Evolutionary conservation across 2,888 invertebrate species (phyloP), one percentile per base, ranked within the genome.

Genomic region (Perizoma affinitatum): DNA sequence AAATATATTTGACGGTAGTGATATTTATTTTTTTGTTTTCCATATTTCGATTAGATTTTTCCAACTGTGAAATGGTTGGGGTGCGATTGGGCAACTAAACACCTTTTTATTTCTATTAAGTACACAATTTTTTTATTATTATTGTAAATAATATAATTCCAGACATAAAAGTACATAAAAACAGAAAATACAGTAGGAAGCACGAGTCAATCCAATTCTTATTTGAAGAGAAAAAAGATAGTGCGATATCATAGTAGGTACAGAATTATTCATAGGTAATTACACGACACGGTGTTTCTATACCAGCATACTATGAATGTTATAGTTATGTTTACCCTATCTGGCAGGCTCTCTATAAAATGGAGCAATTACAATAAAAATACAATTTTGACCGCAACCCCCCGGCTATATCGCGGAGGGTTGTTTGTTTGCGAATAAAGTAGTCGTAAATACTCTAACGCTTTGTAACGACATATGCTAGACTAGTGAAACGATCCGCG

Each of bases 341-440:
- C 77, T 75, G 75, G 80, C 81, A 75, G 79, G 79, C 74, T 83
- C 83, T 84, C 83, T 80, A 88, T 87, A 84, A 86, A 87, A 83
- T 78, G 78, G 75, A 80, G 85, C 87, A 82, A 89, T 92, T 91
- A 91, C 86, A 90, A 91, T 92, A 91, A 91, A 91, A 91, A 91
- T 90, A 91, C 89, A 90, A 90, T 91, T 90, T 89, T 81, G 84
- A 88, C 88, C 87, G 77, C 90, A 89, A 86, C 91, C 90, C 90
- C 82, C 79, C 46, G 75, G 73, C 75, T 75, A 81, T 73, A 75
- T 72, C 61, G 61, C 68, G 58, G 79, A 83, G 82, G 89, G 88
- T 87, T 83, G 86, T 87, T 86, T 84, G 86, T 81, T 88, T 75
- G 91, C 90, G 75, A 90, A 90, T 89, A 89, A 88, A 86, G 76